Percentiles rank a stretch among this genome's conserved stretches.
Evolutionary conservation across 2,113 vertebrate genomes (phyloP).

Genomic region (Malurus elegans): DNA sequence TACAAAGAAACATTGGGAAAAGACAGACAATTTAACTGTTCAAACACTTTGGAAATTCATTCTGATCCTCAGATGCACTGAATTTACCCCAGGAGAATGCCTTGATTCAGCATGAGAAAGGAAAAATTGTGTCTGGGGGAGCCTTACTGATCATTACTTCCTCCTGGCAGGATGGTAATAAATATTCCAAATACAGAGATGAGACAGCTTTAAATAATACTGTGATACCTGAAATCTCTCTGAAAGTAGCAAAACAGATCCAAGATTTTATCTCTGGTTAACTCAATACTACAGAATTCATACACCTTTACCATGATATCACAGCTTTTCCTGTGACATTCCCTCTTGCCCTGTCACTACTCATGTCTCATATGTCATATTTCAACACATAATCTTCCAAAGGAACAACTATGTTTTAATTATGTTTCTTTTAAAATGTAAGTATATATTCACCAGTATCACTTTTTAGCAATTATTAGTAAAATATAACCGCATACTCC

Average conservation of each 20-base stretch:
- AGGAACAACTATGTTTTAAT: not conserved
- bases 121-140: not conserved
- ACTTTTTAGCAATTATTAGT: not conserved
- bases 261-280: not conserved
- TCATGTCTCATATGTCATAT: not conserved
- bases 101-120: not conserved
- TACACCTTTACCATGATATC: not conserved
- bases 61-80: not conserved
- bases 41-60: not conserved
- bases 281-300: not conserved
- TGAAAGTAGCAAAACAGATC: not conserved
- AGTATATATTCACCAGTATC: not conserved
- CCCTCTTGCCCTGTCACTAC: too few species aligned
- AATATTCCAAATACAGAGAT: not conserved
- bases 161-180: not conserved
- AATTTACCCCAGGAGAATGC: not conserved
- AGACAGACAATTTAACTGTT: not conserved
- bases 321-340: not conserved
- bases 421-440: not conserved
- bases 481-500: not conserved
- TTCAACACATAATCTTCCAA: not conserved
- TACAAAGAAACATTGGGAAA: not conserved
- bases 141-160: not conserved
- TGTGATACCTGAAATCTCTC: not conserved
- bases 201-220: not conserved